These are phyloP conservation scores for Mixornis gularis DNA, from an alignment of 2,113 vertebrate species.

Conservation along the genomic window DNA sequence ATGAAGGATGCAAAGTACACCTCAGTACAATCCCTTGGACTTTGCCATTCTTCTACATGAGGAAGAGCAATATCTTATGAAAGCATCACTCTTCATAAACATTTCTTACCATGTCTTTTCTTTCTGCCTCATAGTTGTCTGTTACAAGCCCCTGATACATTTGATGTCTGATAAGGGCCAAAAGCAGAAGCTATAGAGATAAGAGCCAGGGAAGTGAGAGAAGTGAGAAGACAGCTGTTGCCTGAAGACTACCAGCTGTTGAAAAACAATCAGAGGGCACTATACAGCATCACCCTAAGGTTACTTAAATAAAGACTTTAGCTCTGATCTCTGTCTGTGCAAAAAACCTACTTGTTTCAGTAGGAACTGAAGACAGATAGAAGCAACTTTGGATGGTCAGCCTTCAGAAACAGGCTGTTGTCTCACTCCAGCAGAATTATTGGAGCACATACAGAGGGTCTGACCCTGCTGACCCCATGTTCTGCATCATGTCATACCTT, in stretches of 20 bases:
- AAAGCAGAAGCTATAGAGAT: conserved; percentile 57
- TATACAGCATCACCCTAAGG: background rate
- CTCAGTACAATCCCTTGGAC: background rate
- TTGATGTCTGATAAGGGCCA: conserved; percentile 16
- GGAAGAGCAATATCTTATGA: background rate
- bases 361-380: background rate
- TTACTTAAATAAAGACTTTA: conserved; percentile 3
- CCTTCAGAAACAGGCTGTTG: background rate
- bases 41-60: background rate
- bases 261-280: background rate
- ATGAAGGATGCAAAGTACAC: background rate
- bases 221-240: conserved; percentile 28
- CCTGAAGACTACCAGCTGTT: conserved; percentile 40
- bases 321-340: background rate
- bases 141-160: background rate
- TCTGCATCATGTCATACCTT: conserved; percentile 1
- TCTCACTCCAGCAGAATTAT: background rate
- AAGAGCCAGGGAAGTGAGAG: conserved; percentile 14
- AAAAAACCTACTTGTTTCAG: background rate
- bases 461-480: background rate
- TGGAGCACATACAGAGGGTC: background rate
- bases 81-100: background rate
- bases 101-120: background rate
- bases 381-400: background rate
- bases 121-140: background rate